A percentile compares a stretch with the other conserved stretches of the same genome.
Evolutionary conservation across 2,113 vertebrate genomes (phyloP).

Genomic region (Elephas maximus): DNA sequence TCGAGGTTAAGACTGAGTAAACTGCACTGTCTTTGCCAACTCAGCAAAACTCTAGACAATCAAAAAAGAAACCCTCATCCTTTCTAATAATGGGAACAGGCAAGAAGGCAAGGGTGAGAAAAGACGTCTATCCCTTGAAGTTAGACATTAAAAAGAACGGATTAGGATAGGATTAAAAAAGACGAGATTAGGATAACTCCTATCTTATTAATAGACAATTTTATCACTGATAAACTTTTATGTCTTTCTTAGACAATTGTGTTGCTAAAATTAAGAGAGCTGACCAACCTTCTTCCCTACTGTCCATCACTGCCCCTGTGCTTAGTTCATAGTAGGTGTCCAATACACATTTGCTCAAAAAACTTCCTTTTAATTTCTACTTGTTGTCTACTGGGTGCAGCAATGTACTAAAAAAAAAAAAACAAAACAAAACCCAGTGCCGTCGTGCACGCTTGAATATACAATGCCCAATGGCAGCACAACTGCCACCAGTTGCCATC

Average conservation of each 20-base stretch:
- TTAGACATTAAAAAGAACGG: slow-evolving; percentile 71
- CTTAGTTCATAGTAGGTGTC: background rate
- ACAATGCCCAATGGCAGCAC: background rate
- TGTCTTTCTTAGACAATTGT: background rate
- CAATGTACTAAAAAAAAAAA: background rate
- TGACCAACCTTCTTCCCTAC: background rate
- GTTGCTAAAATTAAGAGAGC: slow-evolving; percentile 22
- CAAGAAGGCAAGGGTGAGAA: background rate
- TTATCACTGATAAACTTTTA: slow-evolving; percentile 35
- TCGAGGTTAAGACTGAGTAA: slow-evolving; percentile 85
- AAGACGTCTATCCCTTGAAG: slow-evolving; percentile 62
- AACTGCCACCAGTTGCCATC: background rate
- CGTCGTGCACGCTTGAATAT: too few relatives aligned
- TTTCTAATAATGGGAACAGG: slow-evolving; percentile 13
- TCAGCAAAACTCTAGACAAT: slow-evolving; percentile 81
- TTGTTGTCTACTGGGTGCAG: background rate
- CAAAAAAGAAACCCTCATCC: slow-evolving; percentile 28
- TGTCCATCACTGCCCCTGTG: background rate
- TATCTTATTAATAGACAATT: slow-evolving; percentile 49
- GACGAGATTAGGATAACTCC: background rate
- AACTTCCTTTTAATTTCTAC: slow-evolving; percentile 31
- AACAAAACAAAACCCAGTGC: too few relatives aligned
- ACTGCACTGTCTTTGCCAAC: slow-evolving; percentile 83
- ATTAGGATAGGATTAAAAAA: background rate
- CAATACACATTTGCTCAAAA: background rate